Conservation (phyloP, 2,113 vertebrate species). For the Phaethornis superciliosus region DNA sequence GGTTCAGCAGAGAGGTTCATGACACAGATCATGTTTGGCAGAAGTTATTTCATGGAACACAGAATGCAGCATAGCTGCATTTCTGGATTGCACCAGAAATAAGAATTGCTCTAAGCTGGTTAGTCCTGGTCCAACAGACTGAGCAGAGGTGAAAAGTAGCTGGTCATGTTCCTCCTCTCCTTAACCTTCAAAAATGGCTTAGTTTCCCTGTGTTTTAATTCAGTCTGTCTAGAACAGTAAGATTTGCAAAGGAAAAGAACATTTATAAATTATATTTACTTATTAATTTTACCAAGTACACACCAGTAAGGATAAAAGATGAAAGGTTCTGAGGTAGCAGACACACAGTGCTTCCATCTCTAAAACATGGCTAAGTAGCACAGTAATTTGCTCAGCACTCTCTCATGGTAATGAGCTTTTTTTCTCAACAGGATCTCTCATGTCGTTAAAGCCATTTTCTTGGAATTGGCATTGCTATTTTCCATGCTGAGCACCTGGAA, state of each 20-base stretch:
- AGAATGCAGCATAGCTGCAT: neutral
- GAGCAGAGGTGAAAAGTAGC: neutral
- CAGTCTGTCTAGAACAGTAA: neutral
- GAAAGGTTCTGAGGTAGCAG: neutral
- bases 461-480: neutral
- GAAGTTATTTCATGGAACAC: neutral
- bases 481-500: neutral
- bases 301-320: neutral
- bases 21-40: neutral
- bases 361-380: neutral
- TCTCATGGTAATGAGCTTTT: slow-evolving; percentile 8
- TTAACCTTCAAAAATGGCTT: neutral
- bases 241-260: neutral
- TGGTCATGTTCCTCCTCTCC: neutral
- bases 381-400: neutral
- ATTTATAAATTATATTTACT: neutral
- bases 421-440: neutral
- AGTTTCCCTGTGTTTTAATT: neutral
- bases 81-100: neutral
- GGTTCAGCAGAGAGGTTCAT: neutral
- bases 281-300: neutral
- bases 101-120: neutral
- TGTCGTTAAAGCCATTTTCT: slow-evolving; percentile 18
- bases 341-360: neutral
- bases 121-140: neutral